Base-by-base conservation (phyloP, 1,140 invertebrate genomes). In the Cecropterus lyciades region DNA sequence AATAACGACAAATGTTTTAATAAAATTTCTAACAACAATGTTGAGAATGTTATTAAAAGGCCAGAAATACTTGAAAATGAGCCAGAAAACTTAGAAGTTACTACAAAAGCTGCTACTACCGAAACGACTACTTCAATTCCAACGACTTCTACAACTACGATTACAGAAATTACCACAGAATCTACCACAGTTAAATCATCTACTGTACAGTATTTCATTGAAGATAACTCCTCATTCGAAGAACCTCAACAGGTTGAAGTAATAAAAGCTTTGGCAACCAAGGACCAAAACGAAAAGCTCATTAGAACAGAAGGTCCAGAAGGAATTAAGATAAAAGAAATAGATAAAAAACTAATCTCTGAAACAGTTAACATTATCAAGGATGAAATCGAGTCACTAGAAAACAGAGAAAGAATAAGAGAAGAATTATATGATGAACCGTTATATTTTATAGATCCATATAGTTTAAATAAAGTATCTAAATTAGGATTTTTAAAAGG, bases 401-500 rank as follows among this genome's bases (percentile, higher is more conserved):
- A 7, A 33, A 33, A 33, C 2, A 8, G 9, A 33, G 7, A 33
- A 33, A 33, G 30, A 33, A 33, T 7, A 8, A 33, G 11, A 53
- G 33, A 16, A n/a, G 24, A 20, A 57, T 15, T 53, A 59, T 57
- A 45, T 16, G 27, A 30, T 33, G 17, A 13, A 11, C 6, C 7
- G 1, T 14, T 33, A 24, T 24, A 9, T n/a, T 24, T 9, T 11
- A 13, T 14, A 13, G 13, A 20, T 51, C 10, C 30, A 33, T 33
- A 33, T 33, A 11, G 59, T 64, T 49, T 20, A 14, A 15, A 51
- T 14, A 15, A 72, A n/a, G n/a, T n/a, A 17, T 51, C 56, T 42
- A 60, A 71, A 57, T 20, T 71, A 43, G 69, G 42, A 43, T 45
- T 53, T 9, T 73, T 79, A 60, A 59, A 75, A 48, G 11, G 45